phyloP scores from a whole-genome alignment of 2,113 vertebrate species.

The Paramormyrops kingsleyae region DNA sequence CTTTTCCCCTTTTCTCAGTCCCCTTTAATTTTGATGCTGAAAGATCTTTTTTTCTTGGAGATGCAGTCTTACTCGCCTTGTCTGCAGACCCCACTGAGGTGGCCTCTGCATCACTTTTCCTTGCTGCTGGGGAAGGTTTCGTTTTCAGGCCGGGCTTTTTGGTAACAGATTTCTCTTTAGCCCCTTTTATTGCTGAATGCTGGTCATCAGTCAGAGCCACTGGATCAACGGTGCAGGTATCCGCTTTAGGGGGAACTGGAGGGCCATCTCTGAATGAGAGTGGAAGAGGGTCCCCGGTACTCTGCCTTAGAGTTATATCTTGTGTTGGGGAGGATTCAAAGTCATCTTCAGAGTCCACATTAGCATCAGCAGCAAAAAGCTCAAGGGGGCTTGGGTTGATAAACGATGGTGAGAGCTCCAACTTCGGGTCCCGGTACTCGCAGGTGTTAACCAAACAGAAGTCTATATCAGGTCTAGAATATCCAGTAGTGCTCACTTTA shows the following conservation, averaged over 20 bases:
- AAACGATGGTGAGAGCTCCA: conserved; percentile 91
- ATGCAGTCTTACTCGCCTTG: conserved; percentile 39
- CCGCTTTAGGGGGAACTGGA: conserved; percentile 79
- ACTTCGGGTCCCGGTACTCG: conserved; percentile 91
- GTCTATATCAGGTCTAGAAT: conserved; percentile 79
- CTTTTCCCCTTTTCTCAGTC: conserved; percentile 75
- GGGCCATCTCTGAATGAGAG: conserved; percentile 74
- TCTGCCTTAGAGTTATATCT: conserved; percentile 84
- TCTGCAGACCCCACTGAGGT: conserved; percentile 71
- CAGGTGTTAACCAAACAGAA: conserved; percentile 86
- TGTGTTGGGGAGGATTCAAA: conserved; percentile 85
- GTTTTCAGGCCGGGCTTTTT: conserved; percentile 79
- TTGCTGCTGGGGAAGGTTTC: conserved; percentile 78
- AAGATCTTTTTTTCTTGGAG: conserved; percentile 76
- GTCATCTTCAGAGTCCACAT: conserved; percentile 93
- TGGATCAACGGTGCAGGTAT: conserved; percentile 94
- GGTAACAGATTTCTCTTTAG: conserved; percentile 77
- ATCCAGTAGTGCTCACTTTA: conserved; percentile 55
- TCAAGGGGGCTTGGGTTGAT: conserved; percentile 95
- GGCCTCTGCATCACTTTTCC: conserved; percentile 56
- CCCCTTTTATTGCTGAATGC: conserved; percentile 74
- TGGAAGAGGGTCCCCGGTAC: conserved; percentile 81
- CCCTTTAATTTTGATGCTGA: conserved; percentile 56
- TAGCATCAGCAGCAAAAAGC: conserved; percentile 89
- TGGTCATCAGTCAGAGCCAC: conserved; percentile 79